Evolutionary conservation across 2,888 invertebrate genomes (phyloP).

Genomic region (Dendrolimus houi): DNA sequence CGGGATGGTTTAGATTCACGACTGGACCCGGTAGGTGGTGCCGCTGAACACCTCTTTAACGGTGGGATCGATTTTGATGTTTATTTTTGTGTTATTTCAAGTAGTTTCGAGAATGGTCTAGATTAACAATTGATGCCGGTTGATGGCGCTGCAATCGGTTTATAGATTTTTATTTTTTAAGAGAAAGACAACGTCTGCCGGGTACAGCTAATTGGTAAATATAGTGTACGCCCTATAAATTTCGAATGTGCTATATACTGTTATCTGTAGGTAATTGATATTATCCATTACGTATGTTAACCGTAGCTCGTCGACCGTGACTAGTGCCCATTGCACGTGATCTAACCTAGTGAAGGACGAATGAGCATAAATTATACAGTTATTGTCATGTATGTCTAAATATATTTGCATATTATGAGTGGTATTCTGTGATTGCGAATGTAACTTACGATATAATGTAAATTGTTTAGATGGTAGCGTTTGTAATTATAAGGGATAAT

Average conservation of each 20-base stretch:
- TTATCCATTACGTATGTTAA: constrained; percentile 10
- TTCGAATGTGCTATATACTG: not conserved
- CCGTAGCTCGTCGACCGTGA: constrained; percentile 15
- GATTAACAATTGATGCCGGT: no score
- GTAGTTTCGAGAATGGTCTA: no score
- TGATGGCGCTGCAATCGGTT: no score
- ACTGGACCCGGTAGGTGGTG: no score
- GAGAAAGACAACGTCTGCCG: no score
- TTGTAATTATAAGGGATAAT: constrained; percentile 2
- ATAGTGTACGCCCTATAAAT: no score
- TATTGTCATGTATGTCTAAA: constrained; percentile 17
- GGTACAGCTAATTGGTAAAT: no score
- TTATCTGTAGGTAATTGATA: not conserved
- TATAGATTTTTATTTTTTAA: no score
- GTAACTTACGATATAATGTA: not conserved
- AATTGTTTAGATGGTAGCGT: constrained; percentile 4
- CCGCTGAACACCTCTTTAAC: no score
- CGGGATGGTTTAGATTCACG: no score
- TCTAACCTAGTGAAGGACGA: constrained; percentile 18
- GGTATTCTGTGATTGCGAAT: constrained; percentile 2
- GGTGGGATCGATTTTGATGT: no score
- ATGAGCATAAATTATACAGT: constrained; percentile 20
- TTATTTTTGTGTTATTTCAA: no score
- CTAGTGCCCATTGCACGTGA: constrained; percentile 20
- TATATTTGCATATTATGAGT: constrained; percentile 14